Evolutionary conservation across 2,797 vertebrate species (phyloP).

Genomic region (Acanthiza pusilla): DNA sequence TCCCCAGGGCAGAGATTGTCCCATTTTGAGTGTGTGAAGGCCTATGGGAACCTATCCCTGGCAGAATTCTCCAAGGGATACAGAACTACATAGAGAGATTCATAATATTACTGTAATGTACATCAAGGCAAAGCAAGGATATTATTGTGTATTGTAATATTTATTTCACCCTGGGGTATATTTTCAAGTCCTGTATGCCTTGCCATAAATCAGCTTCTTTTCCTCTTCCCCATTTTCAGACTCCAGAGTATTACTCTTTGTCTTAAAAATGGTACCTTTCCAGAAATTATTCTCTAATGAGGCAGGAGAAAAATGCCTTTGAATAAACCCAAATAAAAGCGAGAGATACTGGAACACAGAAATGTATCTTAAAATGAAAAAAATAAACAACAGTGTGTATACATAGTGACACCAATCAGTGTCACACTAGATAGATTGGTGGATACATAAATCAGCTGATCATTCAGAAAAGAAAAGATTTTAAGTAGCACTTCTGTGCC

Average conservation of each 20-base stretch:
- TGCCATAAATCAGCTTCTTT: conserved; percentile 46
- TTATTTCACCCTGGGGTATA: conserved; percentile 38
- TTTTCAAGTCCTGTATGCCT: conserved; percentile 14
- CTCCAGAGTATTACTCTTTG: conserved; percentile 13
- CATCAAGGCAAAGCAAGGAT: conserved; percentile 15
- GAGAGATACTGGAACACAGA: neutral
- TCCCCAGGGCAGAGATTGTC: neutral
- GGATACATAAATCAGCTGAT: neutral
- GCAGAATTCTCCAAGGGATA: neutral
- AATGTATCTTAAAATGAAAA: neutral
- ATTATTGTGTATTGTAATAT: conserved; percentile 43
- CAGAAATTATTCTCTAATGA: conserved; percentile 46
- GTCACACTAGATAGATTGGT: neutral
- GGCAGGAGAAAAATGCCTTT: conserved; percentile 18
- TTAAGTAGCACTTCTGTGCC: neutral
- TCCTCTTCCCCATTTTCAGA: neutral
- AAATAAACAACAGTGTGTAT: neutral
- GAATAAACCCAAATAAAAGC: neutral
- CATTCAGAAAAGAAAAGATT: neutral
- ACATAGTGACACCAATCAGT: neutral
- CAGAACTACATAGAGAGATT: neutral
- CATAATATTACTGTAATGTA: neutral
- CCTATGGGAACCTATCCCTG: neutral
- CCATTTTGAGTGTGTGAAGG: neutral
- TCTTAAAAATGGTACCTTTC: conserved; percentile 10